phyloP scores from a whole-genome alignment of 2,797 vertebrate species.

The Chelon labrosus region DNA sequence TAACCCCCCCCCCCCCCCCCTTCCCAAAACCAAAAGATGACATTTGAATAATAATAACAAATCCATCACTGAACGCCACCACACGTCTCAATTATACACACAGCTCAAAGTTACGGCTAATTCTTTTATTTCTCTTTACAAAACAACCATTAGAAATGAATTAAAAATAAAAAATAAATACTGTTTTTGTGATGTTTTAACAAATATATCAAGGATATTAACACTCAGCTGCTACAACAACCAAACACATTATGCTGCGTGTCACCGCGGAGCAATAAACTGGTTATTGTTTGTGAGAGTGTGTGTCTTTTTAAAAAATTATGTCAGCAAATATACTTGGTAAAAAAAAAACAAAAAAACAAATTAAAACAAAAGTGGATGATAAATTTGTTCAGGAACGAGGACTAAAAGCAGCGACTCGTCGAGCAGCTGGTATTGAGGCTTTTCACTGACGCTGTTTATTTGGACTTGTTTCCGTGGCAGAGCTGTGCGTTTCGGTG shows the following conservation, averaged over 20 bases:
- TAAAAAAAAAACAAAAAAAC: constrained; percentile 1
- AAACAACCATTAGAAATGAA: constrained; percentile 53
- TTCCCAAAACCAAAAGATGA: constrained; percentile 42
- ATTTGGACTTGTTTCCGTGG: constrained; percentile 48
- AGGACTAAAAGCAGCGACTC: constrained; percentile 45
- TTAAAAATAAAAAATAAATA: no score
- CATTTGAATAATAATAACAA: constrained; percentile 75
- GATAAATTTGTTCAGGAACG: constrained; percentile 37
- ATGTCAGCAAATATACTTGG: constrained; percentile 16
- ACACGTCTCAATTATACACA: constrained; percentile 59
- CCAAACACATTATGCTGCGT: constrained; percentile 41
- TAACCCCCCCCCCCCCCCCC: neutral
- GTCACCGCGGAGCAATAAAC: constrained; percentile 27
- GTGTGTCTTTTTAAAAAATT: constrained; percentile 22
- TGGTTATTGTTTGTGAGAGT: constrained; percentile 7
- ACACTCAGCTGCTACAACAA: constrained; percentile 32
- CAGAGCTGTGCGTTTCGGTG: constrained; percentile 57
- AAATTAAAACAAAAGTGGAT: constrained; percentile 33
- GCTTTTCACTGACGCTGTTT: constrained; percentile 41
- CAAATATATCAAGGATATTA: constrained; percentile 38
- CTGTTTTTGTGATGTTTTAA: constrained; percentile 39
- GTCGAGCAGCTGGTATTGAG: constrained; percentile 34
- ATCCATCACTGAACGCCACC: constrained; percentile 50
- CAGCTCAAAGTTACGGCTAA: constrained; percentile 1
- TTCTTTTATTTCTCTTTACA: constrained; percentile 57